These are phyloP conservation scores for Epizoanthus stellaris DNA, from an alignment of 92 coral and sea anemone species.

Conservation along the genomic window DNA sequence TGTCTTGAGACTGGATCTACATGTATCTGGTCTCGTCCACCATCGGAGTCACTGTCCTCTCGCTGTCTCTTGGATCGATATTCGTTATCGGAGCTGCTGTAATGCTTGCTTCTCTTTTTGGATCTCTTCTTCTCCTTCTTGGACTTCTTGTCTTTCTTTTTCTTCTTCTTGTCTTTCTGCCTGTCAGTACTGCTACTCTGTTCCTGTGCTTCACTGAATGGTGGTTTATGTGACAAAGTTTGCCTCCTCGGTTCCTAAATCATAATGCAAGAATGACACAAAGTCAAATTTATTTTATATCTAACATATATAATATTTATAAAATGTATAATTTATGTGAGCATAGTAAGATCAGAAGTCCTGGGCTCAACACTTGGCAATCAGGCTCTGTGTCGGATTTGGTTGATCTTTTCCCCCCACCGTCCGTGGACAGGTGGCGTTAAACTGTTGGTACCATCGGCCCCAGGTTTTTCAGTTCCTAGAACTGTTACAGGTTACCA, in stretches of 20 bases:
- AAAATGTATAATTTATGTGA: too few relatives aligned
- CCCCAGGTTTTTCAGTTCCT: too few relatives aligned
- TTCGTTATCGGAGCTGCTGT: slow-evolving; percentile 17
- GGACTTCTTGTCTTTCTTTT: slow-evolving; percentile 67
- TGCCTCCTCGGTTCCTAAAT: not conserved
- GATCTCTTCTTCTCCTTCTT: slow-evolving; percentile 56
- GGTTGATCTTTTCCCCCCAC: too few relatives aligned
- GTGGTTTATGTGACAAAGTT: not conserved
- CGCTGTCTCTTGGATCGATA: slow-evolving; percentile 17
- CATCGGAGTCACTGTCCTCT: slow-evolving; percentile 45
- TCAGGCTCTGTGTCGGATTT: too few relatives aligned
- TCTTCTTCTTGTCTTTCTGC: slow-evolving; percentile 50
- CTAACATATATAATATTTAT: too few relatives aligned
- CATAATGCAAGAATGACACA: not conserved
- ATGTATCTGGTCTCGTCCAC: not conserved
- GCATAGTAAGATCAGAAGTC: too few relatives aligned
- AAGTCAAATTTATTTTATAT: not conserved
- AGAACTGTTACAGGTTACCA: too few relatives aligned
- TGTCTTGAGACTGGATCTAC: not conserved
- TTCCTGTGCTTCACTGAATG: not conserved
- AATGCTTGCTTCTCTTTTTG: slow-evolving; percentile 49
- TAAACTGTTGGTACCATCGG: too few relatives aligned
- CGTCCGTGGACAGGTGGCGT: too few relatives aligned
- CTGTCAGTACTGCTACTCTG: slow-evolving; percentile 30
- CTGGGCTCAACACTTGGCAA: too few relatives aligned